Conservation (phyloP, 1,140 invertebrate genomes). For the Drosophila varians region DNA sequence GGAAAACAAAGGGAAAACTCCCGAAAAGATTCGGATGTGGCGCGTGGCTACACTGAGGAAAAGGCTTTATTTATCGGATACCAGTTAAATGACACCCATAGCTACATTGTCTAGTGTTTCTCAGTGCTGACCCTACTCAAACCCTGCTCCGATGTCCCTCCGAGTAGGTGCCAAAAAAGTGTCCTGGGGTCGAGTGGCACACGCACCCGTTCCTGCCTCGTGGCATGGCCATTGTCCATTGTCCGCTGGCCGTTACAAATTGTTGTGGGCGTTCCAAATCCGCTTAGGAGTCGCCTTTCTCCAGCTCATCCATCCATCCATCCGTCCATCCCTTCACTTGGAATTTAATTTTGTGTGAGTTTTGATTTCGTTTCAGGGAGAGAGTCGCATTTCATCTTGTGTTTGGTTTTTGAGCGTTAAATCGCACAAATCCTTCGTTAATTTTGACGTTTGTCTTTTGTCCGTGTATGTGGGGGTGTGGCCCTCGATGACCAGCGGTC, state of each 20-base stretch:
- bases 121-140: slow-evolving; percentile 14
- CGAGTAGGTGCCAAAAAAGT: slow-evolving; percentile 48
- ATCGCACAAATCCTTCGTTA: slow-evolving; percentile 79
- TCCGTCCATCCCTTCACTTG: slow-evolving; percentile 23
- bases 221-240: slow-evolving; percentile 14
- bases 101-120: neutral
- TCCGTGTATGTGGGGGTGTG: slow-evolving; percentile 6
- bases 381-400: slow-evolving; percentile 69
- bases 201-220: slow-evolving; percentile 31
- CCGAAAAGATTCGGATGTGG: slow-evolving; percentile 54
- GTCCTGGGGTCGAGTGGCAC: slow-evolving; percentile 15
- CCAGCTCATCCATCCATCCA: slow-evolving; percentile 10
- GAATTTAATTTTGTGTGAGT: slow-evolving; percentile 57
- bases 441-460: slow-evolving; percentile 74
- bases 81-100: no score
- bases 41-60: slow-evolving; percentile 34
- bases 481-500: slow-evolving; percentile 56
- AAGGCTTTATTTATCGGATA: neutral
- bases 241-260: slow-evolving; percentile 74
- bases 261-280: slow-evolving; percentile 83
- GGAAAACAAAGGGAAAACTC: slow-evolving; percentile 54
- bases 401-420: slow-evolving; percentile 73
- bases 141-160: slow-evolving; percentile 46
- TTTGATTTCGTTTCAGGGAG: slow-evolving; percentile 36
- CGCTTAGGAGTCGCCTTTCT: slow-evolving; percentile 68